Evolutionary conservation across 2,888 invertebrate genomes (phyloP), one percentile per base, ranked within the genome.

Genomic region (Eueremaeus valkanovi): DNA sequence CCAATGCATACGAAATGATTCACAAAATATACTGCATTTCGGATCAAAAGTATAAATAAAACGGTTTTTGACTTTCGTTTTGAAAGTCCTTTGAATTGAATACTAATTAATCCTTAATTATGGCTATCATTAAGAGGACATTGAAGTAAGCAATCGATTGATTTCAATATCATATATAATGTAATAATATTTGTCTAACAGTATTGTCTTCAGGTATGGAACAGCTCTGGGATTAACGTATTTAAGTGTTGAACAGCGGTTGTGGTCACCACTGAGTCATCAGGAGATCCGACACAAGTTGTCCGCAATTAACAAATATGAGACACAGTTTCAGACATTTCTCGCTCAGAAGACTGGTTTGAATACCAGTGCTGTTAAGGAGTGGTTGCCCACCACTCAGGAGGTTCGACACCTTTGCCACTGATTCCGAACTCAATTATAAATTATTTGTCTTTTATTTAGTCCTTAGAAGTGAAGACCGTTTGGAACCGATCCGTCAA

Each of bases 151-250:
- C 31, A 5, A 13, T 42, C 1, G 11, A 1, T 31, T 55, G 5
- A 8, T 21, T 27, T 27, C 9, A 8, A 24, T 21, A 1, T 55
- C 8, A 55, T 49, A 3, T 49, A 27, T 61, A 16, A 11, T 61
- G 1, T 61, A 29, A 61, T 55, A 49, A 49, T 11, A 6, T 51
- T n/a, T 6, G 11, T 3, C 21, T 6, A 51, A 24, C 21, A 11
- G 9, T 51, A 16, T 51, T 51, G 51, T n/a, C 24, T 55, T 27
- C 31, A 61, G 61, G 18, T 61, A 31, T 3, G 68, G 68, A 24
- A 68, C 42, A 68, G 40, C 68, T 42, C 24, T 68, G 1, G 68
- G 68, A n/a, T 24, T 68, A 21, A 68, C 68, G 11, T 68, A 68
- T 42, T 68, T 68, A 68, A 68, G 6, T 21, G 42, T 68, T 18